Conservation (phyloP, 2,797 vertebrate genomes). For the Scleropages formosus region DNA sequence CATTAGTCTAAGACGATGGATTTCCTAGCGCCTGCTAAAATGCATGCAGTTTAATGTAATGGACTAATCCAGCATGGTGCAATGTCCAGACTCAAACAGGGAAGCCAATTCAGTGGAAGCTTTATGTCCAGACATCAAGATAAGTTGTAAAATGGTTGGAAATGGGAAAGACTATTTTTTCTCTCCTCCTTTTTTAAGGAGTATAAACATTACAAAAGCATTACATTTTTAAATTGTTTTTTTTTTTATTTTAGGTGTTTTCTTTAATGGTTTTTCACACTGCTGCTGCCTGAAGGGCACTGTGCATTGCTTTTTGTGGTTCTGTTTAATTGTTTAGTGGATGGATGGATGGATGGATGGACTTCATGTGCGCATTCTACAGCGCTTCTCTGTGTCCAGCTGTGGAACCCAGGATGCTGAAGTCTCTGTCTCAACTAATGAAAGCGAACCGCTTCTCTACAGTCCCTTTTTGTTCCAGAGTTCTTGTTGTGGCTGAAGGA, state of each 20-base stretch:
- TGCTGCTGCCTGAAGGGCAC: no score
- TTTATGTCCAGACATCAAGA: background rate
- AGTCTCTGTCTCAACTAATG: no score
- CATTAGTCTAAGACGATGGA: slow-evolving; percentile 43
- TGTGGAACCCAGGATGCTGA: no score
- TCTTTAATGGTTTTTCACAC: no score
- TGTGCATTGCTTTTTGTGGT: background rate
- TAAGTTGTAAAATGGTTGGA: background rate
- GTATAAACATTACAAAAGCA: no score
- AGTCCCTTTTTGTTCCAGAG: no score
- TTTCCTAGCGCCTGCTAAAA: slow-evolving; percentile 39
- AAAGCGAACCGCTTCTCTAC: no score
- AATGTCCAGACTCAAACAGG: slow-evolving; percentile 33
- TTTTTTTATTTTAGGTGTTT: no score
- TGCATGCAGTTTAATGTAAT: slow-evolving; percentile 39
- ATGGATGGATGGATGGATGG: no score
- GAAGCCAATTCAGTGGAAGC: slow-evolving; percentile 38
- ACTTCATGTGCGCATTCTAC: no score
- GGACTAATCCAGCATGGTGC: slow-evolving; percentile 43
- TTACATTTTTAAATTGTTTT: background rate
- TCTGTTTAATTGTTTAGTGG: background rate
- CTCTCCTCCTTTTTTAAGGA: background rate
- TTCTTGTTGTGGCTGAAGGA: no score
- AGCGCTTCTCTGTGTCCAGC: no score
- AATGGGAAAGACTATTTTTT: background rate